Evolutionary conservation across 2,113 vertebrate species (phyloP), one percentile per base, ranked within the genome.

Genomic region (Scolopax mira): DNA sequence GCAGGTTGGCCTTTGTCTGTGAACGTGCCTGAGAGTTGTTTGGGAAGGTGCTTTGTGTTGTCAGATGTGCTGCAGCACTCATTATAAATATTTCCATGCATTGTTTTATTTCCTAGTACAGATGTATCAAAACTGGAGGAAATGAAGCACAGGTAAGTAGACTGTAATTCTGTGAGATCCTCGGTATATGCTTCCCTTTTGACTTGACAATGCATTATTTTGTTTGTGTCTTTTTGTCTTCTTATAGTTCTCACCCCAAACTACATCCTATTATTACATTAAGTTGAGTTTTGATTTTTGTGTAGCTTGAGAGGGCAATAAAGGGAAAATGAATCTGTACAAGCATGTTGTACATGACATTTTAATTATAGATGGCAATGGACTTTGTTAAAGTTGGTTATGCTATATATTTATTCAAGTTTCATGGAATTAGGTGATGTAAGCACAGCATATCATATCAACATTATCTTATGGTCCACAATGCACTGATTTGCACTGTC

Each of bases 41-140:
- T 67, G 15, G 13, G 18, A 78, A 37, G 13, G 27, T 73, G 27
- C 13, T 7, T 55, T 0, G 0, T n/a, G 28, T 44, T 1, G 1
- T 46, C 25, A n/a, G n/a, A 39, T 48, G n/a, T 79, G n/a, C 23
- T 73, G 21, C n/a, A 67, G 39, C 15, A 24, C n/a, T 72, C n/a
- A 30, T 54, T 35, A 35, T 12, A 70, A 49, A 31, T 37, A 41
- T 48, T 60, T 24, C 28, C 7, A 60, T 41, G 30, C 18, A 48
- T 21, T 42, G 30, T 48, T 79, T 79, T 5, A 54, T 60, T 83
- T 88, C 58, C 44, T 66, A 31, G 31, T 14, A 14, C 5, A 24
- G 21, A 17, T 37, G 12, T 66, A 18, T 30, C 25, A 61, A 39
- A 84, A 37, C 5, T 39, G 48, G 42, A 57, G 48, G 28, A 85